Base-by-base conservation (phyloP, 2,888 invertebrate genomes). In the Acanthosepion pharaonis region DNA sequence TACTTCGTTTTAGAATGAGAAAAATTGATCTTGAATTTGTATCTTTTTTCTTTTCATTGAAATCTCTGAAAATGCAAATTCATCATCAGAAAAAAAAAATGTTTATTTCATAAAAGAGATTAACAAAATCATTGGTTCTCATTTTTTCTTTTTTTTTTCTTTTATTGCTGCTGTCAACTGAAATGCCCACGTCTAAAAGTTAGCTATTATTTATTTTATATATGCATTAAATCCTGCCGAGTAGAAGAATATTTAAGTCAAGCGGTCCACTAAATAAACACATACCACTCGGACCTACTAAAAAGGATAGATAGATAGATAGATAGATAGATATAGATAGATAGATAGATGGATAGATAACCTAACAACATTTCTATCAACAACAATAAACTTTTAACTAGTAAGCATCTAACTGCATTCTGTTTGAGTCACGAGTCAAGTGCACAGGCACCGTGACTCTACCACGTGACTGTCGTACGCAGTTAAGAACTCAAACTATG, bases 271-370 rank as follows among this genome's bases (percentile, higher is more conserved):
- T 51, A 6, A 51, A 51, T 15, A 51, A 51, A 51, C 51, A 51
- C 15, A 51, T 51, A 15, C 51, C 42, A 42, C 42, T 1, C 42
- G 42, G 42, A 42, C 42, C 42, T 42, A 42, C 42, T n/a, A n/a
- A n/a, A n/a, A n/a, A n/a, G n/a, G n/a, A n/a, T 42, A 42, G 2
- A 3, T 42, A 42, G 51, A 51, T 51, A 78, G n/a, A 78, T 33
- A 78, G n/a, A 78, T 78, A 78, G 78, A 78, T 33, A 78, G n/a
- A 78, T 78, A n/a, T n/a, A 78, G 78, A 78, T 78, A 78, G 78
- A 78, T 78, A 64, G 20, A 20, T 64, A 78, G 78, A 78, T 78
- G 33, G 78, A 78, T n/a, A 33, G 15, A 78, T 28, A 2, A 20
- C 55, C 15, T 51, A 51, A 5, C 51, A 51, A 51, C 51, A 64